A percentile compares a stretch with the other conserved stretches of the same genome.
Conservation (phyloP, 1,140 invertebrate species). For the Platorchestia sp. region DNA sequence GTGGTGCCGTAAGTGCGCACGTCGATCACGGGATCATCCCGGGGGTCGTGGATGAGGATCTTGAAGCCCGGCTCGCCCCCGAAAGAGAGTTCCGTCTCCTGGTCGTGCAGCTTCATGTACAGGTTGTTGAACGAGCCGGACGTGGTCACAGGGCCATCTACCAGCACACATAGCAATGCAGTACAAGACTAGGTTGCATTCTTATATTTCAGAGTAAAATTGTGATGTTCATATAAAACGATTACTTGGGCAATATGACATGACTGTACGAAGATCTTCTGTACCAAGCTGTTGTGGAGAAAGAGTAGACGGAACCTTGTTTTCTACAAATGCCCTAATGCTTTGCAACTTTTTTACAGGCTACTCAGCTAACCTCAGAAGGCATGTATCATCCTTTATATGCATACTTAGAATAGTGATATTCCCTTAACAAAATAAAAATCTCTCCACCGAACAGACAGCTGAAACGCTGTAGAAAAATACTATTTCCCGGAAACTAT, state of each 20-base stretch:
- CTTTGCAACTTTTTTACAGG: too few species aligned
- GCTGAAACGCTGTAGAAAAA: too few species aligned
- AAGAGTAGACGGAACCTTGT: too few species aligned
- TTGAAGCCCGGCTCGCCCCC: conserved; percentile 67
- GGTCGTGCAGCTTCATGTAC: conserved; percentile 67
- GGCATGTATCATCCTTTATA: too few species aligned
- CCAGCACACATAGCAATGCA: background rate
- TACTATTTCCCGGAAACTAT: too few species aligned
- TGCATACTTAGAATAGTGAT: too few species aligned
- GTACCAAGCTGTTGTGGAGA: too few species aligned
- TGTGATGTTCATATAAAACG: background rate
- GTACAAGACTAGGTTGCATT: background rate
- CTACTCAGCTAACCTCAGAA: too few species aligned
- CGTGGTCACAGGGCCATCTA: conserved; percentile 65
- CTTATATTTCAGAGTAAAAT: background rate
- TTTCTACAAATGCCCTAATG: too few species aligned
- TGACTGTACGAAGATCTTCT: background rate
- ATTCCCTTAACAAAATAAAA: too few species aligned
- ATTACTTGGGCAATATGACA: background rate
- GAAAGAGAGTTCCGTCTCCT: conserved; percentile 58
- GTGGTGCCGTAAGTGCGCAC: conserved; percentile 68
- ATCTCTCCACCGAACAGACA: too few species aligned
- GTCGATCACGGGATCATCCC: conserved; percentile 67
- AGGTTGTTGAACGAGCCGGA: conserved; percentile 69
- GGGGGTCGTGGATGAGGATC: conserved; percentile 68